Percentiles rank a stretch among this genome's conserved stretches.
Conservation (phyloP, 2,888 invertebrate species). For the Tachystola acroxantha region DNA sequence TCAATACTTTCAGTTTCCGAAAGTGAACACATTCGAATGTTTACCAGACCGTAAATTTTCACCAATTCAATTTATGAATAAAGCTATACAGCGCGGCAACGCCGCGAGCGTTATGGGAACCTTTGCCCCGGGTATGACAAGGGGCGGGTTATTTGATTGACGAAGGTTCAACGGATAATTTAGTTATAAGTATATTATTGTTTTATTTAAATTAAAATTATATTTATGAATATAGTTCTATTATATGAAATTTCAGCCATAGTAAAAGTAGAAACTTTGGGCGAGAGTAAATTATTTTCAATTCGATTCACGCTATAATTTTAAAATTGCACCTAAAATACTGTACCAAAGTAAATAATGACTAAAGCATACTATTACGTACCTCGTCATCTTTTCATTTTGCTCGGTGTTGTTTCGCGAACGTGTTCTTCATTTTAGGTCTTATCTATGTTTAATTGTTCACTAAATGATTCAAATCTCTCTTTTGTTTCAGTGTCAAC, state of each 20-base stretch:
- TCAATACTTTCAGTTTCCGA: slow-evolving; percentile 24
- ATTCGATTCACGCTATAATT: slow-evolving; percentile 19
- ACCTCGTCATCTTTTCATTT: no score
- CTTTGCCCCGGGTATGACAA: no score
- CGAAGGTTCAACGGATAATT: no score
- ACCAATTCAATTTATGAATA: slow-evolving; percentile 5
- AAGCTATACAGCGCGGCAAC: no score
- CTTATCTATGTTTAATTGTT: no score
- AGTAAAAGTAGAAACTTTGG: slow-evolving; percentile 32
- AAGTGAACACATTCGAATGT: slow-evolving; percentile 11
- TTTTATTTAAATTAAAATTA: no score
- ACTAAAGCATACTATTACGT: no score
- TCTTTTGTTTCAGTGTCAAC: slow-evolving; percentile 75
- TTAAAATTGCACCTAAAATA: slow-evolving; percentile 7
- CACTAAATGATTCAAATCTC: slow-evolving; percentile 14
- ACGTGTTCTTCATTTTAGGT: no score
- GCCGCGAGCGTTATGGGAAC: no score
- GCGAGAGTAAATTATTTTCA: slow-evolving; percentile 19
- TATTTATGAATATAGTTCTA: slow-evolving; percentile 7
- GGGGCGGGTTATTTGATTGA: no score
- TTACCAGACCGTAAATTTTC: slow-evolving; percentile 12
- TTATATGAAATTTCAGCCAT: slow-evolving; percentile 22
- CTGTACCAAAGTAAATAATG: slow-evolving; percentile 3
- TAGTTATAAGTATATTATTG: no score
- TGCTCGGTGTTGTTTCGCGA: no score